Evolutionary conservation across 2,888 invertebrate species (phyloP), one percentile per base, ranked within the genome.

Genomic region (Diplazon laetatorius): DNA sequence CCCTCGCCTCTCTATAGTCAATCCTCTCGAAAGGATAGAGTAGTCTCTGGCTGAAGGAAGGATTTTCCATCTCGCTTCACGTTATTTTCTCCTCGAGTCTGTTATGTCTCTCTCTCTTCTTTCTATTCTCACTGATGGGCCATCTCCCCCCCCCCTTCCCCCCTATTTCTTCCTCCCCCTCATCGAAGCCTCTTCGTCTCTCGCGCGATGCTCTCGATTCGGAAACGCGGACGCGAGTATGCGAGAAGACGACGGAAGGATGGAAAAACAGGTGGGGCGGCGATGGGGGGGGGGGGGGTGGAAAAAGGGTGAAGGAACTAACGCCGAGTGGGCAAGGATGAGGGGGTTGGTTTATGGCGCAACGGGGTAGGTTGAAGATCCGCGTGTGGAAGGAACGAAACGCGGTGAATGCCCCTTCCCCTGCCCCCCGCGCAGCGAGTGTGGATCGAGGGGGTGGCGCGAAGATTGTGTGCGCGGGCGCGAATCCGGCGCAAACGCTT

Each of bases 401-500:
- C 76, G 44, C 55, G n/a, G n/a, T 55, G 55, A 62, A 55, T 62
- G 59, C 16, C 37, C 42, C 59, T 42, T 6, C 2, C 30, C 4
- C 4, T 2, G 30, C 4, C 6, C 4, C 4, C 30, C 30, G 30
- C n/a, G 6, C 30, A 6, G 65, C 25, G 60, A 57, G 60, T n/a
- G n/a, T n/a, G 70, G 77, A 73, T 77, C 68, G 63, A 78, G 83
- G 62, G 75, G 72, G 82, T 73, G 84, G 84, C 81, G 71, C 60
- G 80, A 77, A 82, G 81, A 87, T 86, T 83, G 84, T 86, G 85
- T 89, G 90, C 89, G 89, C 89, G 88, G 85, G 88, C 82, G 81
- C 88, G 84, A 85, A 77, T 81, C 85, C 84, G 86, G 89, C 89
- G 89, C 88, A 88, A 89, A 88, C 89, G 88, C 89, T 89, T 85